A percentile compares a stretch with the other conserved stretches of the same genome.
phyloP scores from a whole-genome alignment of 2,113 vertebrate genomes.

The Dasyurus viverrinus region DNA sequence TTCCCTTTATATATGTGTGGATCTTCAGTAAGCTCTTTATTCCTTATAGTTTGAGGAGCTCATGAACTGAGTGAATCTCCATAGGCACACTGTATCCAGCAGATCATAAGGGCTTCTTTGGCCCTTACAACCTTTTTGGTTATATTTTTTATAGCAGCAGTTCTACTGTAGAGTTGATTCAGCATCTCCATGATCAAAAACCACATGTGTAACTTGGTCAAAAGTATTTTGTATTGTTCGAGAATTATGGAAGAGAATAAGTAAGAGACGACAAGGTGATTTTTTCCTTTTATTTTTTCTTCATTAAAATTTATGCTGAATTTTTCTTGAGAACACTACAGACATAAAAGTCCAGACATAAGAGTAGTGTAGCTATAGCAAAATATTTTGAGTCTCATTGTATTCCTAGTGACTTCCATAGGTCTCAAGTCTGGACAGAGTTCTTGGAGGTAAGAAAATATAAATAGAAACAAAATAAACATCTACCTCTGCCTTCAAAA shows the following conservation, averaged over 20 bases:
- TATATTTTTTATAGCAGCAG: slow-evolving; percentile 40
- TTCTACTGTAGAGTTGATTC: slow-evolving; percentile 68
- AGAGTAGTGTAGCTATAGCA: neutral
- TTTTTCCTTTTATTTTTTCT: neutral
- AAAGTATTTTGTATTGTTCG: neutral
- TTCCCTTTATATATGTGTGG: slow-evolving; percentile 67
- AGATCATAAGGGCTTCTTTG: slow-evolving; percentile 74
- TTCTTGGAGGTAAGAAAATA: neutral
- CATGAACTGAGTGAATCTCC: slow-evolving; percentile 70
- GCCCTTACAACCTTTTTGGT: slow-evolving; percentile 63
- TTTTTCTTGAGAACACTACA: neutral
- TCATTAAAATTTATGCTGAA: neutral
- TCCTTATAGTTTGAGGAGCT: slow-evolving; percentile 72
- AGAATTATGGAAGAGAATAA: neutral
- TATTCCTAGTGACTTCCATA: neutral
- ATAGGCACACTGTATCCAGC: neutral
- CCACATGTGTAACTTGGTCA: neutral
- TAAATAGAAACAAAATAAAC: neutral
- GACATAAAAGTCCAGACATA: slow-evolving; percentile 28
- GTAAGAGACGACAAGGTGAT: neutral
- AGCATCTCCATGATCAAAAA: slow-evolving; percentile 51
- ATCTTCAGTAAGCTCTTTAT: slow-evolving; percentile 83
- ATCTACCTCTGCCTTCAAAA: neutral
- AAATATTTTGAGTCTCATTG: neutral
- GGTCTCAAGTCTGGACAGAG: neutral